phyloP scores from a whole-genome alignment of 2,888 invertebrate species.

The Conchocele bisecta region DNA sequence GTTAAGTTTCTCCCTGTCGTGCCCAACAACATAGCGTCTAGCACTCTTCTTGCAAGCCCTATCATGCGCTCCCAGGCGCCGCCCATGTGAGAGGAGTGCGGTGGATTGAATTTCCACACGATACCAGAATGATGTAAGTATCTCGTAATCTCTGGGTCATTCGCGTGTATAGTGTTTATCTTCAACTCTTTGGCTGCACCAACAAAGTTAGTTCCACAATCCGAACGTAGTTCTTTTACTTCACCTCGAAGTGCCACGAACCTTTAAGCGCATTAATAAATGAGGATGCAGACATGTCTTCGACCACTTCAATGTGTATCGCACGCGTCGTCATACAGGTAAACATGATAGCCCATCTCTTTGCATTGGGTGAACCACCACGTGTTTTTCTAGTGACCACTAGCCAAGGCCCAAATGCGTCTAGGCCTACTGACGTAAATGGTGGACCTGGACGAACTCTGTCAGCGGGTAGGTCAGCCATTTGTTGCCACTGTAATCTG shows the following conservation, averaged over 20 bases:
- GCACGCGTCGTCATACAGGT: slow-evolving; percentile 40
- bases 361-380: slow-evolving; percentile 33
- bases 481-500: too few relatives aligned
- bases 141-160: neutral
- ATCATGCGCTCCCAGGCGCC: slow-evolving; percentile 46
- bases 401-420: slow-evolving; percentile 46
- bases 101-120: slow-evolving; percentile 29
- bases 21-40: slow-evolving; percentile 18
- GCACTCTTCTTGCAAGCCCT: slow-evolving; percentile 23
- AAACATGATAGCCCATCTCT: slow-evolving; percentile 52
- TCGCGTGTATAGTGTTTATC: slow-evolving; percentile 17
- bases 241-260: slow-evolving; percentile 14
- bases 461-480: slow-evolving; percentile 38
- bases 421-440: slow-evolving; percentile 49
- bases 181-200: slow-evolving; percentile 7
- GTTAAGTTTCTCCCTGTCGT: slow-evolving; percentile 14
- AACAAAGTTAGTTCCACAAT: slow-evolving; percentile 31
- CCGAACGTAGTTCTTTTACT: slow-evolving; percentile 20
- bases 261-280: slow-evolving; percentile 32
- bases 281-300: slow-evolving; percentile 28
- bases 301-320: slow-evolving; percentile 45
- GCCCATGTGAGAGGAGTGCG: slow-evolving; percentile 16
- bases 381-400: slow-evolving; percentile 31
- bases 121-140: slow-evolving; percentile 7
- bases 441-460: slow-evolving; percentile 36